phyloP scores from a whole-genome alignment of 2,888 invertebrate species.

The Agrenia bidenticulata region DNA sequence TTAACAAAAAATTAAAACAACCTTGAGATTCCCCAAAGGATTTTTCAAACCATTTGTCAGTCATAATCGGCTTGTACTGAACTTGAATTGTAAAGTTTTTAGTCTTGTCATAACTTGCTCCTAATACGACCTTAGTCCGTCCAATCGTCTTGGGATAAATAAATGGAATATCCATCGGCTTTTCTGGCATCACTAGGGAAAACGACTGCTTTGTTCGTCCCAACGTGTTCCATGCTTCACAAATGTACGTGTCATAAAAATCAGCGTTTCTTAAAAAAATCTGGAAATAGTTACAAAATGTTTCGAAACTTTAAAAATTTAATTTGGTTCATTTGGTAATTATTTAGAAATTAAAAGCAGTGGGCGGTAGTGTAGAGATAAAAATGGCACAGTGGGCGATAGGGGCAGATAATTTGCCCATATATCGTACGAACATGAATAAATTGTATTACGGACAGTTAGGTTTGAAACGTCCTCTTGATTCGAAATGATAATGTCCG shows the following conservation, averaged over 20 bases:
- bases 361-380: no score
- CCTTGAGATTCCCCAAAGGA: no score
- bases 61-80: background rate
- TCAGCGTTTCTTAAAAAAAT: conserved; percentile 2
- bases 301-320: background rate
- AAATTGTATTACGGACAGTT: background rate
- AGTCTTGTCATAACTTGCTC: background rate
- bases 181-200: conserved; percentile 4
- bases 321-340: background rate
- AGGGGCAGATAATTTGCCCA: no score
- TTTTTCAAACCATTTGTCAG: background rate
- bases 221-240: conserved; percentile 18
- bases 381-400: no score
- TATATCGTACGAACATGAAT: no score
- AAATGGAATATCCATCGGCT: conserved; percentile 12
- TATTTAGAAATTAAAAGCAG: conserved; percentile 1
- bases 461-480: conserved; percentile 12
- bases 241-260: conserved; percentile 7
- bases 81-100: conserved; percentile 8
- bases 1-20: no score
- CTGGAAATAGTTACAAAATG: no score
- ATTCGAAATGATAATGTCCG: background rate
- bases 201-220: conserved; percentile 3
- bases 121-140: background rate
- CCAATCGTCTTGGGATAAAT: conserved; percentile 10